Evolutionary conservation across 2,888 invertebrate species (phyloP).

Genomic region (Leucozona laternaria): DNA sequence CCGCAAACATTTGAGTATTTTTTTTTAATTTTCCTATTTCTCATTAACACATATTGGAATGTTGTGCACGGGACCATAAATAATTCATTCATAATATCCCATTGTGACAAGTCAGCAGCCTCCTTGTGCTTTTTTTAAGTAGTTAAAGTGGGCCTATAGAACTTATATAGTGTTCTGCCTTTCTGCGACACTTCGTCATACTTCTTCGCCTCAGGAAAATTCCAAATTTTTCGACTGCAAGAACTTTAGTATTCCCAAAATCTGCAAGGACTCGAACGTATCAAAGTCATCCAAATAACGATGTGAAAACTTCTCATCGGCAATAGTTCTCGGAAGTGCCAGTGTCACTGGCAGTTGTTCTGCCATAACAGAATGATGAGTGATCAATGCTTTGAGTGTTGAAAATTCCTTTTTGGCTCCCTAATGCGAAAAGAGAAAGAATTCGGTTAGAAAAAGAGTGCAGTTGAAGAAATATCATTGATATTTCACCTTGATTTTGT

Average conservation of each 20-base stretch:
- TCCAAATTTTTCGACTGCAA: conserved; percentile 80
- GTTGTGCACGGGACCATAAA: conserved; percentile 53
- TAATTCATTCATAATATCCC: conserved; percentile 1
- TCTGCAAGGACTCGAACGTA: conserved; percentile 87
- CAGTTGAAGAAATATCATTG: not conserved
- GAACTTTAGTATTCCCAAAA: conserved; percentile 80
- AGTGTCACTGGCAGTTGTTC: conserved; percentile 97
- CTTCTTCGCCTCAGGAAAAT: conserved; percentile 67
- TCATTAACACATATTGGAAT: conserved; percentile 59
- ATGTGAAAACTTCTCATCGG: conserved; percentile 75
- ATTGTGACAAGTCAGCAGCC: conserved; percentile 47
- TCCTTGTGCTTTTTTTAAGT: conserved; percentile 50
- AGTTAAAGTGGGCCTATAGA: conserved; percentile 36
- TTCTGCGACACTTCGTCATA: not conserved
- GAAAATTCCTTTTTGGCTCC: conserved; percentile 98
- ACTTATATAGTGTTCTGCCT: conserved; percentile 13
- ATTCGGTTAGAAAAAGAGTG: not conserved
- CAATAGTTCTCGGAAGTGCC: conserved; percentile 88
- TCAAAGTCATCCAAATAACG: conserved; percentile 90
- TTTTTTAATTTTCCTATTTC: conserved; percentile 9
- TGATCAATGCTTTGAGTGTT: conserved; percentile 94
- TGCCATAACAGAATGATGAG: conserved; percentile 98
- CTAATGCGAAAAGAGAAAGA: conserved; percentile 84
- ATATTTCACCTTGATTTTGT: conserved; percentile 78
- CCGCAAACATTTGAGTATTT: not conserved